Conservation (phyloP, 2,797 vertebrate genomes). For the Acanthurus leucopareius region DNA sequence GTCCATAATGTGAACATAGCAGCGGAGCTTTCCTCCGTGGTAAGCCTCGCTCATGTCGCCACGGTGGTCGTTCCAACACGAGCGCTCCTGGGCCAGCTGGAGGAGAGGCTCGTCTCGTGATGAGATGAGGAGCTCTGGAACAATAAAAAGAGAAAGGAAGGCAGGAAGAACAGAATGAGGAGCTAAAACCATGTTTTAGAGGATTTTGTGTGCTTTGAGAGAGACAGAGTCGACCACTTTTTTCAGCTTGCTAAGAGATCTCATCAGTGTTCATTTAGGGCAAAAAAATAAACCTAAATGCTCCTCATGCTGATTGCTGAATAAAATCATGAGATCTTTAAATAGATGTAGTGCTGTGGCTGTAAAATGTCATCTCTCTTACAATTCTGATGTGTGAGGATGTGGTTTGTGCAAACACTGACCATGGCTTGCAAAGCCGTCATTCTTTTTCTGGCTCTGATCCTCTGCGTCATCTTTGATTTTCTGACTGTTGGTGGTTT, state of each 20-base stretch:
- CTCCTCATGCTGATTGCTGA: too few relatives aligned
- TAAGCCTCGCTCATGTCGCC: conserved; percentile 93
- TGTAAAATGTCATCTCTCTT: neutral
- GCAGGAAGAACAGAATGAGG: neutral
- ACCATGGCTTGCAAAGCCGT: conserved; percentile 87
- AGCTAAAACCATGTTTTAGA: neutral
- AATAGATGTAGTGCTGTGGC: neutral
- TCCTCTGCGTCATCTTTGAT: conserved; percentile 75
- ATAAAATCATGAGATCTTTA: neutral
- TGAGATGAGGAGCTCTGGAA: conserved; percentile 80
- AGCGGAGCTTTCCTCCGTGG: conserved; percentile 91
- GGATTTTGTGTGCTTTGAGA: neutral
- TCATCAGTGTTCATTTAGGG: too few relatives aligned
- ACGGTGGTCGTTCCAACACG: conserved; percentile 94
- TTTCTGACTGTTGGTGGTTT: conserved; percentile 84
- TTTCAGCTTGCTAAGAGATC: neutral
- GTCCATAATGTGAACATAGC: conserved; percentile 96
- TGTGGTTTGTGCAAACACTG: conserved; percentile 27
- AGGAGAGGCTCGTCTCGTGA: conserved; percentile 88
- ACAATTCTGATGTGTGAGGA: neutral
- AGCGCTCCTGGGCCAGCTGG: conserved; percentile 89
- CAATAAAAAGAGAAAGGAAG: neutral
- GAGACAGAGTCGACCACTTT: neutral
- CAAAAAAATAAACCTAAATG: too few relatives aligned
- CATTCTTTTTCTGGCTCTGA: conserved; percentile 88